Percentiles rank a stretch among this genome's conserved stretches.
phyloP scores from a whole-genome alignment of 2,797 vertebrate species.

The Podargus strigoides region DNA sequence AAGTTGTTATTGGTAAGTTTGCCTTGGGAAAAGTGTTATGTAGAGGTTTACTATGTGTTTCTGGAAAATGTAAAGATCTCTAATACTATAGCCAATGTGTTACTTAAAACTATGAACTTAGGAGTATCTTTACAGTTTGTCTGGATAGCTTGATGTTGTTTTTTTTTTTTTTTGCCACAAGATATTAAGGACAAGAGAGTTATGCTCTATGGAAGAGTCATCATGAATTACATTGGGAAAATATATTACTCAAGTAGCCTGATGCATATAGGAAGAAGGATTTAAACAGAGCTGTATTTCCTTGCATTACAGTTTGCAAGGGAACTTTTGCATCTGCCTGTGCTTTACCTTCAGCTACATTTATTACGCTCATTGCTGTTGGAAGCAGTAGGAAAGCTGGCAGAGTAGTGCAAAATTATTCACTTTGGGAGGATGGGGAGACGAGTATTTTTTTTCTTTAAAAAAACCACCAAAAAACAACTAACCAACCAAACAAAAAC shows the following conservation, averaged over 20 bases:
- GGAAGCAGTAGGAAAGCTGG: background rate
- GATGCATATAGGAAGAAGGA: background rate
- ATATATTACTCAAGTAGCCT: background rate
- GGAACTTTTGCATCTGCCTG: background rate
- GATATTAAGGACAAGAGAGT: background rate
- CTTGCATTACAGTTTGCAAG: background rate
- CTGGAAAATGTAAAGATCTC: background rate
- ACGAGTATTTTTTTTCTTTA: background rate
- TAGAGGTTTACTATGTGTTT: background rate
- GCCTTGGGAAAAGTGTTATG: background rate
- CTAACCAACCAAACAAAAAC: no score
- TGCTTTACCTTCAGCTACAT: background rate
- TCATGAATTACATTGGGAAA: background rate
- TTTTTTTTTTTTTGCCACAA: background rate
- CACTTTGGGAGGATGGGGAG: background rate
- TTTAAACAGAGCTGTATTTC: background rate
- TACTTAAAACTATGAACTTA: background rate
- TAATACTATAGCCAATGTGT: background rate
- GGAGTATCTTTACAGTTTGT: background rate
- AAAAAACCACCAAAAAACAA: no score
- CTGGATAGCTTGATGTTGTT: background rate
- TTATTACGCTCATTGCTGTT: background rate
- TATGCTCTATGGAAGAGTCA: background rate
- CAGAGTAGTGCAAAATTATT: background rate
- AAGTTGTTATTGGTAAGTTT: slow-evolving; percentile 91